These are phyloP conservation scores for Lycocorax pyrrhopterus DNA, from an alignment of 2,113 vertebrate genomes.

Conservation along the genomic window DNA sequence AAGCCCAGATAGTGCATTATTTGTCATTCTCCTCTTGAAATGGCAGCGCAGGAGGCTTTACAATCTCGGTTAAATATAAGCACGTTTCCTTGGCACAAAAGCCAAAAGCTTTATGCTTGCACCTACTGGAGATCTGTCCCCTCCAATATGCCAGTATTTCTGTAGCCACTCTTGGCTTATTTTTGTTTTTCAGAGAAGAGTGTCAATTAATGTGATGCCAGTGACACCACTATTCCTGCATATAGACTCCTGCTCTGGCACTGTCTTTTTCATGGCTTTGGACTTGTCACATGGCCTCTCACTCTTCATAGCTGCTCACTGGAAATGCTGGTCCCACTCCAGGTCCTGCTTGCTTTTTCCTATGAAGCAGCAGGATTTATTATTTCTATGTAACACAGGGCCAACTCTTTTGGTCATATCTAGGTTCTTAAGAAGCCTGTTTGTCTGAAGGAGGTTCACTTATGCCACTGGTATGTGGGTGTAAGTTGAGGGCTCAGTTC, in stretches of 20 bases:
- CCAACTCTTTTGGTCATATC: neutral
- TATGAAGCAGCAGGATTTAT: neutral
- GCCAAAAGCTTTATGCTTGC: neutral
- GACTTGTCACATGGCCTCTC: neutral
- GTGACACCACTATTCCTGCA: neutral
- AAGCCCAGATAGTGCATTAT: neutral
- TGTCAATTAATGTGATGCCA: neutral
- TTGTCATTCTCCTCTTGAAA: slow-evolving; percentile 16
- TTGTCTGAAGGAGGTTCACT: slow-evolving; percentile 1
- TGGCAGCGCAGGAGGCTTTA: neutral
- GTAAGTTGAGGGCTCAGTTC: neutral
- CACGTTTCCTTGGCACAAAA: neutral
- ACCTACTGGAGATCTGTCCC: neutral
- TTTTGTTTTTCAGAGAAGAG: neutral
- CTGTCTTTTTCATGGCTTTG: neutral
- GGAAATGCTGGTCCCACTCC: neutral
- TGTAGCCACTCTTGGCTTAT: neutral
- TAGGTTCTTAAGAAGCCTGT: neutral
- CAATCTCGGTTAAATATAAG: neutral
- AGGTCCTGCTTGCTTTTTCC: neutral
- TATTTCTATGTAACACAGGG: neutral
- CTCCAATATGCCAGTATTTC: neutral
- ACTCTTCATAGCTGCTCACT: neutral
- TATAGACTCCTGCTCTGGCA: neutral
- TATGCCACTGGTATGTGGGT: neutral